Percentiles rank a stretch among this genome's conserved stretches.
Conservation (phyloP, 2,797 vertebrate species). For the Manis crassicaudata region DNA sequence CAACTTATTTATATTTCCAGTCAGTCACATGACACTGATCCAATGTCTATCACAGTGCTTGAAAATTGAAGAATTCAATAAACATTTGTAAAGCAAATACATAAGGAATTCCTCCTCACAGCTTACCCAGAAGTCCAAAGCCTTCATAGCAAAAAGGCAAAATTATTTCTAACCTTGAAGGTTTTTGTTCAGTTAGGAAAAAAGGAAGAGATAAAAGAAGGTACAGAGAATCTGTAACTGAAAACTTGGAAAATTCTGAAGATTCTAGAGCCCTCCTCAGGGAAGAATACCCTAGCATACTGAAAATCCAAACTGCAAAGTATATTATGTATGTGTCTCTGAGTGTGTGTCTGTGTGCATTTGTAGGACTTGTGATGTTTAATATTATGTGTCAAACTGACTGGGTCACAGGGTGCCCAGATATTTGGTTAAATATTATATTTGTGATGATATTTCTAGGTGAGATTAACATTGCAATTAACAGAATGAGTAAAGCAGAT, state of each 20-base stretch:
- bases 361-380: background rate
- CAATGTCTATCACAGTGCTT: background rate
- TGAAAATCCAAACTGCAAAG: background rate
- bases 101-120: background rate
- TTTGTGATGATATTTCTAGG: background rate
- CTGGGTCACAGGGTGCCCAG: background rate
- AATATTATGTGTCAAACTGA: background rate
- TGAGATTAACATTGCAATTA: background rate
- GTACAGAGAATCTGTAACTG: background rate
- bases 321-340: background rate
- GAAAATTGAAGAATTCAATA: background rate
- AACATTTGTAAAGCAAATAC: background rate
- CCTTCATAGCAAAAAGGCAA: background rate
- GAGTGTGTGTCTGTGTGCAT: background rate
- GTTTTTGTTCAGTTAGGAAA: background rate
- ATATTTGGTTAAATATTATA: background rate
- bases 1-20: background rate
- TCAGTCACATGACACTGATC: background rate
- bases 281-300: background rate
- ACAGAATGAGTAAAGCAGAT: background rate
- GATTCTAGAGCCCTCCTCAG: background rate
- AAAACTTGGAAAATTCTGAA: background rate
- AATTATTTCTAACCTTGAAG: conserved; percentile 15
- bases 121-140: background rate
- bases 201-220: background rate